Base-by-base conservation (phyloP, 2,797 vertebrate genomes). In the Momotus momota region DNA sequence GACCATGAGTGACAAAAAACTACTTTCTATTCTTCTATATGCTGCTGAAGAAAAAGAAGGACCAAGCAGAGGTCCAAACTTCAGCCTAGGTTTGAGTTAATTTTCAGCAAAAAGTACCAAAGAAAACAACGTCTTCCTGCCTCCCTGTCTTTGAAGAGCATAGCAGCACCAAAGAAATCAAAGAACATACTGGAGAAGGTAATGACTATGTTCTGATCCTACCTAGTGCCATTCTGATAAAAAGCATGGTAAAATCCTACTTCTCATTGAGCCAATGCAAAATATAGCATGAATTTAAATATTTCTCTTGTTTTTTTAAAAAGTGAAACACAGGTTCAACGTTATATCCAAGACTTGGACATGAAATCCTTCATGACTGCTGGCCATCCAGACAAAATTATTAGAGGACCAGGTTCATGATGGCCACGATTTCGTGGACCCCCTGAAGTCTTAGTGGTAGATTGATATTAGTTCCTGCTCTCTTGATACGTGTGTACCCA, bases 1-100 rank as follows among this genome's bases (percentile, higher is more conserved):
- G 66, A 81, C 62, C 48, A 31, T 77, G 22, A 46, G 43, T 49
- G n/a, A 35, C n/a, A 33, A 29, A 46, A 46, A 9, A 3, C 10
- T 71, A 27, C 74, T 80, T 93, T 67, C 29, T 88, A 52, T 8
- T 74, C 19, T 55, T 64, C 12, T 52, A 1, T 58, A 62, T 58
- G 26, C 18, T 88, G 88, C 43, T 75, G 69, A 79, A 93, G 33
- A 81, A 89, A 87, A 91, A 78, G 25, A 57, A 81, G 11, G 6
- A 64, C 48, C 2, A 22, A 62, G 19, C 1, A 82, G 51, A 91
- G 12, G 15, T 88, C 58, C 62, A 79, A 91, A 72, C 21, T 79
- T 90, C 27, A 54, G n/a, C 27, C 62, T 33, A 57, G 12, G 20
- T 80, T 73, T 94, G 65, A 77, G 23, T 52, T 66, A 1, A 57